Conservation (phyloP, 2,888 invertebrate genomes). For the Apodemia mormo region DNA sequence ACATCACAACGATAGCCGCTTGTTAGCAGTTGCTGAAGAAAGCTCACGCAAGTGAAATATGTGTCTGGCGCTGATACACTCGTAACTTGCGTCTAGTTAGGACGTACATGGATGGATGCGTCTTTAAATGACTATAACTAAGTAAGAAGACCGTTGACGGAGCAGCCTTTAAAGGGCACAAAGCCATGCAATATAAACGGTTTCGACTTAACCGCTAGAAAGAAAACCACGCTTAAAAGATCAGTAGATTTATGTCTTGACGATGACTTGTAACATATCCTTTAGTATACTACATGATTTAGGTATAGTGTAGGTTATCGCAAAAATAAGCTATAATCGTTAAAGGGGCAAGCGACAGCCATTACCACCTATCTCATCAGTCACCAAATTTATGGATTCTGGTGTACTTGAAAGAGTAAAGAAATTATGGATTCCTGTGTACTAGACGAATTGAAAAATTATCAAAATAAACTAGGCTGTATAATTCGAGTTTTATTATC, state of each 20-base stretch:
- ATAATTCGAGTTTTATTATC: too few relatives aligned
- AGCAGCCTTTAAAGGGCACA: not conserved
- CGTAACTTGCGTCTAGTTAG: not conserved
- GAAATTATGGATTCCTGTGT: too few relatives aligned
- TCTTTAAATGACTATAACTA: slow-evolving; percentile 16
- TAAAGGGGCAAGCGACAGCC: too few relatives aligned
- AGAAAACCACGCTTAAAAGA: too few relatives aligned
- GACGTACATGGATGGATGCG: not conserved
- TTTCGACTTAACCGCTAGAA: not conserved
- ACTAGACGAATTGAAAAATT: too few relatives aligned
- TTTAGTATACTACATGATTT: not conserved
- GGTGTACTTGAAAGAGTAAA: too few relatives aligned
- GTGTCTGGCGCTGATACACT: slow-evolving; percentile 5
- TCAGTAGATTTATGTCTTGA: not conserved
- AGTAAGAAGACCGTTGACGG: not conserved
- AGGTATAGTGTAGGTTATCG: too few relatives aligned
- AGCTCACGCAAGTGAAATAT: slow-evolving; percentile 16
- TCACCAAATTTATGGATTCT: too few relatives aligned
- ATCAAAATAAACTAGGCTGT: too few relatives aligned
- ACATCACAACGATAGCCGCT: slow-evolving; percentile 14
- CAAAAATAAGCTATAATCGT: too few relatives aligned
- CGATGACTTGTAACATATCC: too few relatives aligned
- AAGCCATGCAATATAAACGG: slow-evolving; percentile 4
- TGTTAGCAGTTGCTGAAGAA: slow-evolving; percentile 12
- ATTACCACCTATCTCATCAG: too few relatives aligned